Conservation (phyloP, 2,113 vertebrate genomes). For the Helogale parvula region DNA sequence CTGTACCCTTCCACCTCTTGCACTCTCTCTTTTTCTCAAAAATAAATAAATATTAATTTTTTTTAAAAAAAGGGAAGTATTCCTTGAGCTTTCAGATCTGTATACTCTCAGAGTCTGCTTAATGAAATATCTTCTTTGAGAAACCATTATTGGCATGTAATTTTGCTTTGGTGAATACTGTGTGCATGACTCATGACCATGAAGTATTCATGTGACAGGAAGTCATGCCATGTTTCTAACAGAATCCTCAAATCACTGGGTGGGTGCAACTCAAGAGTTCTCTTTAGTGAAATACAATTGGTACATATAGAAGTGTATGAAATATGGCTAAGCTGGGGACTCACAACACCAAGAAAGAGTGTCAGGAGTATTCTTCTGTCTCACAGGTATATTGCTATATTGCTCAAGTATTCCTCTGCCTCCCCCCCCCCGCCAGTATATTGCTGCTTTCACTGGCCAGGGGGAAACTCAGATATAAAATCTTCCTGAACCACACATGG, state of each 20-base stretch:
- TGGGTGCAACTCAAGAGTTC: background rate
- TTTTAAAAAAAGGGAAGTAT: background rate
- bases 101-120: background rate
- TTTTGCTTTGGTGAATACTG: background rate
- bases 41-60: no score
- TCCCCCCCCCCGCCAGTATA: background rate
- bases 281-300: background rate
- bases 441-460: background rate
- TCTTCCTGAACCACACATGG: background rate
- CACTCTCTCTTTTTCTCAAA: no score
- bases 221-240: background rate
- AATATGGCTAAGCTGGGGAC: background rate
- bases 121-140: background rate
- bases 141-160: background rate
- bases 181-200: background rate
- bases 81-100: background rate
- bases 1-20: no score
- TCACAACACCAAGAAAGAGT: background rate
- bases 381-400: background rate
- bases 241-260: background rate
- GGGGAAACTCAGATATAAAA: background rate
- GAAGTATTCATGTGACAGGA: background rate
- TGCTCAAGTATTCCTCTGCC: background rate
- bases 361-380: background rate
- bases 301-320: background rate